Base-by-base conservation (phyloP, 2,797 vertebrate genomes). In the Mustela erminea region DNA sequence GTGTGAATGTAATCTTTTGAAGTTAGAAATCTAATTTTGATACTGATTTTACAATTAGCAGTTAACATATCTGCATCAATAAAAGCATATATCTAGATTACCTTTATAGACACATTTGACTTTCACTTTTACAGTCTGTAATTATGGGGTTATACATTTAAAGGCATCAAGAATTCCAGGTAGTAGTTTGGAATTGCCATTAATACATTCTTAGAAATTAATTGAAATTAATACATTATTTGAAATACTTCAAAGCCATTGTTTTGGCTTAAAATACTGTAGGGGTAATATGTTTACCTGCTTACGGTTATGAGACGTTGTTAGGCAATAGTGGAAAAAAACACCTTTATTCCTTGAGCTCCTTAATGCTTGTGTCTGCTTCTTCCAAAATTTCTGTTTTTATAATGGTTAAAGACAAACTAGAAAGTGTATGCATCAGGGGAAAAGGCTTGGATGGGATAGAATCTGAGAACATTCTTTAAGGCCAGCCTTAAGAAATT, bases 401-500 rank as follows among this genome's bases (percentile, higher is more conserved):
- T 46, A 2, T 62, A n/a, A 54, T 46, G 8, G 8, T 60, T 85
- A 77, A 85, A 49, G 3, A 90, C 18, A 3, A 90, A 91, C 10
- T 32, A 43, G 20, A 95, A 87, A 80, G 14, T 15, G 1, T 49
- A 58, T 20, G 2, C 7, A 94, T 66, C 3, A 87, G 46, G 6
- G n/a, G 1, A 78, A 74, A 91, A 58, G 23, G 29, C 0, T 21
- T 56, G 56, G 0, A 38, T 29, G 9, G 1, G 6, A 3, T 54
- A 43, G 54, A 94, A 78, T 88, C 32, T 86, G 17, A 96, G 52
- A 82, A 60, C 3, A 9, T 93, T 68, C 52, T 81, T 20, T 21
- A 75, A 88, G 70, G 21, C 12, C 54, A 41, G 27, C 0, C 13
- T 95, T 86, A 15, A 68, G 21, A 85, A 95, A 84, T 66, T 75